These are phyloP conservation scores for Athalia rosae DNA, from an alignment of 2,888 invertebrate genomes.

Conservation along the genomic window DNA sequence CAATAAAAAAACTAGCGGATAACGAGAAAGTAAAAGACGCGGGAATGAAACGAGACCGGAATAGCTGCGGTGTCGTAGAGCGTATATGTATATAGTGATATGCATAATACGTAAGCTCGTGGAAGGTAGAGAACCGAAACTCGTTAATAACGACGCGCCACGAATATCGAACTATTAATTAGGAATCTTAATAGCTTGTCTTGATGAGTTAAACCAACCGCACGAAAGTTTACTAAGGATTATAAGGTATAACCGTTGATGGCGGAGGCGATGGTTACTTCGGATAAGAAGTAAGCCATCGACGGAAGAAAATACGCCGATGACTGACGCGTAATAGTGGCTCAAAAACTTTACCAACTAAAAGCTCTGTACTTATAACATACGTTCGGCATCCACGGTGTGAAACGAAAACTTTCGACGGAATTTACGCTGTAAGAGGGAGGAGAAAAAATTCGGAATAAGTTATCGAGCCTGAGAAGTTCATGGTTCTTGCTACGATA, in stretches of 20 bases:
- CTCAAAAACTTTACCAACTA: too few species aligned
- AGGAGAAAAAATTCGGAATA: neutral
- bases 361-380: too few species aligned
- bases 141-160: conserved; percentile 43
- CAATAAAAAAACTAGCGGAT: conserved; percentile 31
- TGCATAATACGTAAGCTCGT: too few species aligned
- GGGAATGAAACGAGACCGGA: conserved; percentile 28
- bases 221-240: conserved; percentile 2
- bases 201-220: conserved; percentile 40
- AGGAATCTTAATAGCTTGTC: conserved; percentile 46
- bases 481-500: too few species aligned
- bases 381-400: too few species aligned
- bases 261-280: neutral
- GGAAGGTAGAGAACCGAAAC: neutral
- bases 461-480: too few species aligned
- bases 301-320: too few species aligned
- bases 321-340: too few species aligned
- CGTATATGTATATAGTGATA: too few species aligned
- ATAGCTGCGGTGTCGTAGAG: neutral
- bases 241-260: neutral
- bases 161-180: conserved; percentile 46
- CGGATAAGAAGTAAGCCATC: conserved; percentile 6
- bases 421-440: too few species aligned
- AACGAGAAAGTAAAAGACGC: conserved; percentile 24
- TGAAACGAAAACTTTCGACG: too few species aligned